Percentiles rank a stretch among this genome's conserved stretches.
Conservation (phyloP, 2,797 vertebrate genomes). For the Sciurus vulgaris region DNA sequence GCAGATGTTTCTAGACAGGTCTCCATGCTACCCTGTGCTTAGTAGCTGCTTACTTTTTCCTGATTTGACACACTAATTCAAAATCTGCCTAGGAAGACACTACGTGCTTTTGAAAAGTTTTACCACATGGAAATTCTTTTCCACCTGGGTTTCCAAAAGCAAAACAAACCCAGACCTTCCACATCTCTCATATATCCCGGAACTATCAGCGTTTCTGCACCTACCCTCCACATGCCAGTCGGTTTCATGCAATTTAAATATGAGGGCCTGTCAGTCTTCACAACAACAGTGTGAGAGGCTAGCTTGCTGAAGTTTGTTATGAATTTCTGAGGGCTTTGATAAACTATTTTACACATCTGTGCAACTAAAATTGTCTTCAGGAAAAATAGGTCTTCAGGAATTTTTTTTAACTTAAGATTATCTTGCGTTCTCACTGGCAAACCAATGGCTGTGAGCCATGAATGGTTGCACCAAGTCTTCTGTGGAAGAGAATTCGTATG, state of each 20-base stretch:
- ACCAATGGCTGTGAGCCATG: background rate
- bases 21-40: background rate
- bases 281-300: background rate
- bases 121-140: background rate
- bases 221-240: no score
- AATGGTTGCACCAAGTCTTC: background rate
- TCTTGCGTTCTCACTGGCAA: background rate
- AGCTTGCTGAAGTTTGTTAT: background rate
- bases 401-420: background rate
- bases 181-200: background rate
- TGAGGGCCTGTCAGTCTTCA: background rate
- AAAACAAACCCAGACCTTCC: background rate
- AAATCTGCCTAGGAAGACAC: background rate
- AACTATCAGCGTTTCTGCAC: background rate
- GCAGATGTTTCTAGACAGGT: background rate
- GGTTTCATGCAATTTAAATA: background rate
- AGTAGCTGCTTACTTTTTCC: background rate
- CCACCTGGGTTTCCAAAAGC: background rate
- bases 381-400: background rate
- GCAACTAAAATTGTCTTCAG: background rate
- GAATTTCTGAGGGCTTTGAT: background rate
- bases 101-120: background rate
- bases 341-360: background rate
- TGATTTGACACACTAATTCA: background rate
- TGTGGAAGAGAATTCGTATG: background rate